Evolutionary conservation across 1,140 invertebrate species (phyloP), one percentile per base, ranked within the genome.

Genomic region (Drosophila lacteicornis): DNA sequence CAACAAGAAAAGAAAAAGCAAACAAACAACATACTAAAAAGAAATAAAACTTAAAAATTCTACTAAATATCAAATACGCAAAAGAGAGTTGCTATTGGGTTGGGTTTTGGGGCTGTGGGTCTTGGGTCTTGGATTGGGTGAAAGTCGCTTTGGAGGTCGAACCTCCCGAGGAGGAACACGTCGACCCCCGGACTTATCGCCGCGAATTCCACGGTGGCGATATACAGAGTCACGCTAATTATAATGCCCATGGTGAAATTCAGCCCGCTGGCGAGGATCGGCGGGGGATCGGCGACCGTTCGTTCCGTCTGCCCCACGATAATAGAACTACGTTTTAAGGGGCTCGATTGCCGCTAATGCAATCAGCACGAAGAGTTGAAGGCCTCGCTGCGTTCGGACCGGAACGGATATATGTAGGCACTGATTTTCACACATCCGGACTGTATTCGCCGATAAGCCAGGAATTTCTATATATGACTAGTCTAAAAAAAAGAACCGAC

Each of bases 21-120:
- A 79, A 82, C 75, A 86, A 73, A 76, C 73, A 79, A 75, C 38
- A 67, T 67, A 88, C 84, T 88, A 90, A 88, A 88, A 87, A 75
- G 69, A 51, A 88, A 88, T 87, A 87, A 88, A 82, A 82, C 53
- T 78, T 69, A 49, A 83, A 87, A 80, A 84, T 75, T 61, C 51
- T 90, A 87, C 83, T 87, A 88, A 86, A 74, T 79, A 76, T 76
- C 57, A 82, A 82, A 85, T 65, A 70, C 36, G 22, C 79, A 79
- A 62, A 71, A 62, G 3, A 42, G 59, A 58, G 27, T 76, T 80
- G 27, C 59, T 56, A 33, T 53, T 66, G 17, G 49, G 38, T 27
- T 38, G 8, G 49, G 17, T 17, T 3, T 60, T 46, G 2, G 51
- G 22, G 38, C 4, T 17, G 13, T 3, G 17, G 33, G 33, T 22